phyloP scores from a whole-genome alignment of 1,140 invertebrate species.

The Cryptotermes secundus region DNA sequence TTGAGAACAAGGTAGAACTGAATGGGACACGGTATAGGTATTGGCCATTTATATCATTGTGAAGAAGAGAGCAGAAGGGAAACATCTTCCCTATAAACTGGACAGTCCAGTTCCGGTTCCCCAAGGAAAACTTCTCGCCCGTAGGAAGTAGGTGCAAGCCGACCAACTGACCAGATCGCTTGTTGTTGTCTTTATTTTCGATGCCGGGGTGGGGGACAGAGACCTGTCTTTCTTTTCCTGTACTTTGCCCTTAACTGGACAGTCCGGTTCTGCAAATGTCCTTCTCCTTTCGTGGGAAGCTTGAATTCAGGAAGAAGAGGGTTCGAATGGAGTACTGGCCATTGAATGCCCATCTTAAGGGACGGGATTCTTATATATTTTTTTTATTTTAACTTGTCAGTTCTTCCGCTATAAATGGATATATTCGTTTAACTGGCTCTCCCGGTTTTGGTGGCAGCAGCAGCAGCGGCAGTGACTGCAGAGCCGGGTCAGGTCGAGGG shows the following conservation, averaged over 20 bases:
- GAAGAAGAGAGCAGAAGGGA: not conserved
- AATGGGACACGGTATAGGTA: not conserved
- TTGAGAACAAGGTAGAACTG: not conserved
- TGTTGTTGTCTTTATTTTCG: not conserved
- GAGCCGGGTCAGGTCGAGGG: not conserved
- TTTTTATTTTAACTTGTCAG: not conserved
- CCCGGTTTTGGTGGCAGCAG: not conserved
- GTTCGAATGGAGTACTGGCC: not conserved
- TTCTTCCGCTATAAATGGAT: conserved; percentile 18
- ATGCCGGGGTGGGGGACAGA: not conserved
- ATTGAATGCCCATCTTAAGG: not conserved
- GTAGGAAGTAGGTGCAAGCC: not conserved
- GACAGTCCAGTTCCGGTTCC: conserved; percentile 1
- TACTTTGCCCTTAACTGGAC: not conserved
- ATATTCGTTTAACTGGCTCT: not conserved
- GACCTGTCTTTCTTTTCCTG: not conserved
- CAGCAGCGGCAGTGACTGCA: not conserved
- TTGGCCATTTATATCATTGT: not conserved
- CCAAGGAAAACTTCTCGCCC: not conserved
- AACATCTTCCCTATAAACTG: not conserved
- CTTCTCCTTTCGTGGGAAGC: not conserved
- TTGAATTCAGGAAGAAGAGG: not conserved
- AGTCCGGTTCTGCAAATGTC: not conserved
- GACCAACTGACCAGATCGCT: not conserved
- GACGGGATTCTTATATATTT: not conserved